Evolutionary conservation across 2,113 vertebrate genomes (phyloP).

Genomic region (Indicator indicator): DNA sequence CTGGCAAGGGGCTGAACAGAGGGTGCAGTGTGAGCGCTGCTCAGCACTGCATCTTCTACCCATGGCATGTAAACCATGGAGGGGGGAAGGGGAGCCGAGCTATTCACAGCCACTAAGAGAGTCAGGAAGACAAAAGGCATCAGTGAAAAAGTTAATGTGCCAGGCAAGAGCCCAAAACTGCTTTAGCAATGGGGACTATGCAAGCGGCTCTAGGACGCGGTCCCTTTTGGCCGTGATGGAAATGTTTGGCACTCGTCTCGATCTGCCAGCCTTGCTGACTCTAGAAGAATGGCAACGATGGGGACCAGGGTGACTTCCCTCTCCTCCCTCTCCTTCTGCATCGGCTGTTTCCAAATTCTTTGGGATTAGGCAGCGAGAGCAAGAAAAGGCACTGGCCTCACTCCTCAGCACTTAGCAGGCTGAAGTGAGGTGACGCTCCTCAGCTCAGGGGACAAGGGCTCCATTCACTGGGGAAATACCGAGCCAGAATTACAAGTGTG

Average conservation of each 20-base stretch:
- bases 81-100: background rate
- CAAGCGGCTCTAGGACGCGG: background rate
- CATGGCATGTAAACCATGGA: background rate
- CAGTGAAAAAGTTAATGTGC: conserved; percentile 49
- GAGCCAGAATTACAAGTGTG: conserved; percentile 74
- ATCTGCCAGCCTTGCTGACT: conserved; percentile 30
- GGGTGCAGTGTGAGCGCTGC: conserved; percentile 56
- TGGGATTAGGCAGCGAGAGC: background rate
- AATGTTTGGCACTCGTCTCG: conserved; percentile 35
- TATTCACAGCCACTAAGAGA: conserved; percentile 28
- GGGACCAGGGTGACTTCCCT: background rate
- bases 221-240: conserved; percentile 3
- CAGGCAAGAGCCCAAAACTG: conserved; percentile 39
- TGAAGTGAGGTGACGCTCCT: conserved; percentile 41
- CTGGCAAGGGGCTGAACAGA: conserved; percentile 51
- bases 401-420: background rate
- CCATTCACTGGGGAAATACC: conserved; percentile 67
- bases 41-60: conserved; percentile 10
- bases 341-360: conserved; percentile 30
- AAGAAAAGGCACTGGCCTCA: background rate
- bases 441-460: conserved; percentile 54
- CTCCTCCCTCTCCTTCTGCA: conserved; percentile 6
- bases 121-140: conserved; percentile 48
- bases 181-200: background rate
- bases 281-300: background rate